Evolutionary conservation across 2,113 vertebrate genomes (phyloP), one percentile per base, ranked within the genome.

Genomic region (Halcyon senegalensis): DNA sequence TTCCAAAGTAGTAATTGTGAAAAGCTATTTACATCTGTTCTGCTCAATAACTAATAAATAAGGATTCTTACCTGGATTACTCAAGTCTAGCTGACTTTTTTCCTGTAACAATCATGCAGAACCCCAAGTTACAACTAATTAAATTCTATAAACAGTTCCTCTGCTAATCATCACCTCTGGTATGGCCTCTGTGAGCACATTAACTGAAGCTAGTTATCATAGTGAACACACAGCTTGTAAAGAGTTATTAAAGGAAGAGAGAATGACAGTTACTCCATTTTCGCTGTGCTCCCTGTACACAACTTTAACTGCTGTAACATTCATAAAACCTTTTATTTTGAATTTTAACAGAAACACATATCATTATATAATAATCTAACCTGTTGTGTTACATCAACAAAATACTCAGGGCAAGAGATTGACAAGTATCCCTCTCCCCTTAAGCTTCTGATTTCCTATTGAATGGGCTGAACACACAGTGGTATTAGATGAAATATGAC

Each of bases 41-140:
- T 62, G 44, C 39, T 91, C 82, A 79, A 4, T 44, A 43, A 68
- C 43, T 31, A 68, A 13, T 39, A 62, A 72, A 15, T 39, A 68
- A 85, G 24, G 20, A 80, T 62, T 93, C 92, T 95, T 90, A 95
- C 85, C 83, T 86, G 55, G 12, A 80, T 69, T 87, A 90, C 39
- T 82, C 55, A 90, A 77, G 28, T 56, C 73, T 88, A 90, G 46
- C 35, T 74, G 41, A 84, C 50, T 63, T 80, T 85, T 74, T 68
- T 73, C 37, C 27, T 87, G 23, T 37, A 84, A 59, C 20, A 78
- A 10, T 66, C 6, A 62, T 11, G 41, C 25, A 92, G 35, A 84
- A 68, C 17, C 19, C 76, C 19, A 14, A 92, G 20, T 56, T 84
- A 50, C 23, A 94, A 53, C 27, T 77, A 76, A 80, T 55, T 72